Evolutionary conservation across 2,888 invertebrate genomes (phyloP), one percentile per base, ranked within the genome.

Genomic region (Platypus cylindrus): DNA sequence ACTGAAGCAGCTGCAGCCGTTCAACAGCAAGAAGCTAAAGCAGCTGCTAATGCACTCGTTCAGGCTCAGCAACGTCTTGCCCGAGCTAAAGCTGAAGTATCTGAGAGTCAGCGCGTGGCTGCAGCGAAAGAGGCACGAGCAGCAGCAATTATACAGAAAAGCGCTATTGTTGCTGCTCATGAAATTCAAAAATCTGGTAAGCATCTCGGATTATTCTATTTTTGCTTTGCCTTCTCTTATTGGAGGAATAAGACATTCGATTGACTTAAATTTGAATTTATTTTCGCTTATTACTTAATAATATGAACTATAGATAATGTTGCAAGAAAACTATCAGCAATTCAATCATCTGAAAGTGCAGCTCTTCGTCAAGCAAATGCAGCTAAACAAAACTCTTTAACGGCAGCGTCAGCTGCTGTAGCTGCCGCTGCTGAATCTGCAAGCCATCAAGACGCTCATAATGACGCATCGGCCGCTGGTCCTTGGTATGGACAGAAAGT

Each of bases 61-160:
- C 66, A 72, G 36, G 73, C 79, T 3, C 80, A 81, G 41, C 78
- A 78, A 38, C 68, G 75, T 48, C 61, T 81, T 4, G 80, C 78
- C 0, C 71, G 75, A 1, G 71, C 79, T 1, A 78, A 80, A 51
- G 71, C 75, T 1, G 68, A 77, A 1, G 81, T 77, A 0, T 74
- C 80, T 0, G 75, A 77, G 17, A 76, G 78, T 2, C 81, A 81
- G 53, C 69, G 75, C 45, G 71, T 78, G 3, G 79, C 82, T 0
- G 75, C 81, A 0, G 72, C 75, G 0, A 70, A 78, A 32, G 81
- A 81, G 53, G 71, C 78, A 0, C 76, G 77, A 5, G 82, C 82
- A 0, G 82, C 81, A 1, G 68, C 70, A 5, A 74, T 79, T 0
- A 73, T 81, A 40, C 77, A 79, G 38, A 69, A 72, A 23, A 75